These are phyloP conservation scores for Stegana nigrithorax DNA, from an alignment of 2,888 invertebrate species.

Conservation along the genomic window DNA sequence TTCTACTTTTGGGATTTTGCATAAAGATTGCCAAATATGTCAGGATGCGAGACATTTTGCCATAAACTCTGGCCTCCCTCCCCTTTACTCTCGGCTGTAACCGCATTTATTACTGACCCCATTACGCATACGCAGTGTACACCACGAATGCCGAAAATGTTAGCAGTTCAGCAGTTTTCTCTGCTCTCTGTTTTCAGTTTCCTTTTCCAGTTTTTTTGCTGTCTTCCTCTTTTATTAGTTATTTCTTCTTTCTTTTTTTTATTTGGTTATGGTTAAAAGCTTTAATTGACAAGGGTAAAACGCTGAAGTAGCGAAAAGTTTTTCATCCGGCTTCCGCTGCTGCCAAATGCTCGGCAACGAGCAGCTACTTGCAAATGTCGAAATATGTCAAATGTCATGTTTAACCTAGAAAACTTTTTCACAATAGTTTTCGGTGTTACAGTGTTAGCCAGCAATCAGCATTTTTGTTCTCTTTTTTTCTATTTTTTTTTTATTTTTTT, in stretches of 20 bases:
- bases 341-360: not conserved
- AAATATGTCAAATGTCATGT: slow-evolving; percentile 54
- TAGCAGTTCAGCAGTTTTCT: not conserved
- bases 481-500: too few species aligned
- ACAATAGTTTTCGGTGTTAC: too few species aligned
- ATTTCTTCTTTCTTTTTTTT: not conserved
- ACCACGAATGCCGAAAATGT: not conserved
- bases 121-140: slow-evolving; percentile 4
- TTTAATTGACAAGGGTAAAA: slow-evolving; percentile 56
- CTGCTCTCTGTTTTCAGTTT: not conserved
- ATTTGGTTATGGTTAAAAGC: slow-evolving; percentile 13
- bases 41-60: too few species aligned
- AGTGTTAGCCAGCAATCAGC: too few species aligned
- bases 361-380: slow-evolving; percentile 21
- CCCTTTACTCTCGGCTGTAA: too few species aligned
- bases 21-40: too few species aligned
- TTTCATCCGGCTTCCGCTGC: slow-evolving; percentile 19
- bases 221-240: not conserved
- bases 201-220: too few species aligned
- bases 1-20: too few species aligned
- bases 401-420: slow-evolving; percentile 21
- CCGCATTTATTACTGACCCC: not conserved
- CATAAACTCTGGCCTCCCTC: too few species aligned
- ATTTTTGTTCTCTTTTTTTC: too few species aligned
- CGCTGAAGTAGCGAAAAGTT: slow-evolving; percentile 43